These are phyloP conservation scores for Leptopilina boulardi DNA, from an alignment of 1,140 invertebrate species.

Conservation along the genomic window DNA sequence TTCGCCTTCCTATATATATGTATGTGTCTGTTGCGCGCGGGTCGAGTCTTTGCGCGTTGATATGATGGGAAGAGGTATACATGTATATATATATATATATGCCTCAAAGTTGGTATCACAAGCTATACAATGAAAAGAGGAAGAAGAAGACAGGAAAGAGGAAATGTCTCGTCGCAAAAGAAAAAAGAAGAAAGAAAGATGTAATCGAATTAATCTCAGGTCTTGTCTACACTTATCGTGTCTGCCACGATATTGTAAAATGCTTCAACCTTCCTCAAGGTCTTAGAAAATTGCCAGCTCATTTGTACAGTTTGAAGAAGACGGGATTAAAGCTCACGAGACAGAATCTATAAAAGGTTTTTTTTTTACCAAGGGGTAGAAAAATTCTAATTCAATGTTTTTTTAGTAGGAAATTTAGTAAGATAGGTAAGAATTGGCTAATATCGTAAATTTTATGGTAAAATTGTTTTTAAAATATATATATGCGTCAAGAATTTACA, in stretches of 20 bases:
- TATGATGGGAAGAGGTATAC: slow-evolving; percentile 15
- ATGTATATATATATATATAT: no score
- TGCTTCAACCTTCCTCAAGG: neutral
- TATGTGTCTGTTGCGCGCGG: neutral
- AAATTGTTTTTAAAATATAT: no score
- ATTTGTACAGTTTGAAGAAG: neutral
- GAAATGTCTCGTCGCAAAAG: neutral
- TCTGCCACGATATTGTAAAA: slow-evolving; percentile 16
- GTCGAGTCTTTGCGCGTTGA: neutral
- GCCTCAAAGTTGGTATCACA: neutral
- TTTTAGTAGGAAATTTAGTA: neutral
- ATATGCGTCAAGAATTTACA: no score
- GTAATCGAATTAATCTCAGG: slow-evolving; percentile 27
- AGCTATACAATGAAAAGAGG: slow-evolving; percentile 5
- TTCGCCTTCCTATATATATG: no score
- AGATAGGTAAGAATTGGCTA: no score
- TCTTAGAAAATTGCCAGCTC: slow-evolving; percentile 5
- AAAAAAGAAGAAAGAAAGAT: slow-evolving; percentile 8
- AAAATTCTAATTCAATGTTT: no score
- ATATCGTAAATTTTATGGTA: no score
- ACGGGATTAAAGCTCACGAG: neutral
- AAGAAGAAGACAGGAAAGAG: neutral
- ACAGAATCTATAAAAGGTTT: neutral
- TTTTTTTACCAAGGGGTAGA: no score
- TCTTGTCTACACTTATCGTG: slow-evolving; percentile 5